Conservation (phyloP, 2,888 invertebrate genomes). For the Epinotia demarniana region DNA sequence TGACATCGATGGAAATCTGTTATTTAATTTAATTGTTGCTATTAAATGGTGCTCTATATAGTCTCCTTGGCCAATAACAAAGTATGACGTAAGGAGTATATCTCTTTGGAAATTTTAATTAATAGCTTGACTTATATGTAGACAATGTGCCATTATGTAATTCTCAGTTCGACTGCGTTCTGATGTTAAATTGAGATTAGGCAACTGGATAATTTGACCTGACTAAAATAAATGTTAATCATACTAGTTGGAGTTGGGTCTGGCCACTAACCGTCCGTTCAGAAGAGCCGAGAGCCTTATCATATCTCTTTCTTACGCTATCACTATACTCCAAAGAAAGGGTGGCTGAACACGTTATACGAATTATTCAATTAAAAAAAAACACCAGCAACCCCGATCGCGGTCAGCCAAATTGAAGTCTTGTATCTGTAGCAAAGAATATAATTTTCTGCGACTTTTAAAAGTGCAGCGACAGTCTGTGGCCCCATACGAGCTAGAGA, state of each 20-base stretch:
- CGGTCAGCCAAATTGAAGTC: background rate
- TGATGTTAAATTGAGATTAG: conserved; percentile 46
- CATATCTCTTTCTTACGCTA: background rate
- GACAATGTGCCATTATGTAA: conserved; percentile 15
- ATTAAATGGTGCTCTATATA: background rate
- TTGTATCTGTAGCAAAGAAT: conserved; percentile 1
- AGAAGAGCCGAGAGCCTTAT: background rate
- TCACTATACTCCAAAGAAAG: too few species aligned
- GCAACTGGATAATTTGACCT: conserved; percentile 42
- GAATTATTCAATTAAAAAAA: background rate
- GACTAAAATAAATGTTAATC: conserved; percentile 32
- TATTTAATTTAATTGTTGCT: background rate
- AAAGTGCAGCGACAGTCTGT: background rate
- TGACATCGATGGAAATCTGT: too few species aligned
- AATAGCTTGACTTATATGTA: conserved; percentile 18
- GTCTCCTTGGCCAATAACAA: background rate
- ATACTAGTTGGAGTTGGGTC: background rate
- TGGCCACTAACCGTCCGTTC: background rate
- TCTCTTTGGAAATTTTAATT: background rate
- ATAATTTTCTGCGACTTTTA: conserved; percentile 4
- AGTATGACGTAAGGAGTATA: background rate
- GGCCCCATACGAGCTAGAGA: conserved; percentile 9
- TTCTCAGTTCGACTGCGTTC: conserved; percentile 34
- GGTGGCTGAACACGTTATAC: background rate
- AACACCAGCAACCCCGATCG: background rate